Base-by-base conservation (phyloP, 2,113 vertebrate genomes). In the Pluvialis apricaria region DNA sequence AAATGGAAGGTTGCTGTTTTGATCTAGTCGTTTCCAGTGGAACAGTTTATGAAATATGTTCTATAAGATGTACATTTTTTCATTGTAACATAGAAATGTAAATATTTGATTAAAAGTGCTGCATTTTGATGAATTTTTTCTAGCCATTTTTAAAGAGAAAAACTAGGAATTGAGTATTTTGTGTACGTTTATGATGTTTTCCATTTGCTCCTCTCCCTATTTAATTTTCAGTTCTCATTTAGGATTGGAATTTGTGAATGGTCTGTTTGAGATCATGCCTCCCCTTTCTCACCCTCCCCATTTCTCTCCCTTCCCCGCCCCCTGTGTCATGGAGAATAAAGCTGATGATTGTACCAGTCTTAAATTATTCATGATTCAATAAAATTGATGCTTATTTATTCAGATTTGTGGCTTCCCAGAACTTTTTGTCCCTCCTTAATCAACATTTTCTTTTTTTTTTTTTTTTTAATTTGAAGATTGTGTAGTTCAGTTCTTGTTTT, bases 351-450 rank as follows among this genome's bases (percentile, higher is more conserved):
- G 99, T 99, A 99, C 98, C 98, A 98, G 99, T 99, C 99, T 99
- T 99, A 99, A 99, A 99, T 99, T 99, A 99, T 99, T 99, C 99
- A 98, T 98, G 98, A 99, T 98, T 98, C 98, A 99, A 99, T 99
- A 99, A 99, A 99, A 98, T 98, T 97, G 97, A 99, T 98, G 98
- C 98, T 99, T 99, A 99, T 99, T 99, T 99, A 99, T 99, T 98
- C 98, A 98, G 94, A 97, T 96, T 77, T 77, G 55, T 95, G 96
- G 94, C 96, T 94, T 94, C 90, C 65, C 95, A 90, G 88, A 64
- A 58, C 58, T 77, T 95, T 92, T 79, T 96, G 58, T 90, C 45
- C 51, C 82, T 62, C 83, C 44, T 57, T 62, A 25, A 55, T 64
- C 31, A 40, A 29, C 9, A 4, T 55, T 90, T 73, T 65, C 6